Conservation (phyloP, 2,888 invertebrate species). For the Tipula vernalis region DNA sequence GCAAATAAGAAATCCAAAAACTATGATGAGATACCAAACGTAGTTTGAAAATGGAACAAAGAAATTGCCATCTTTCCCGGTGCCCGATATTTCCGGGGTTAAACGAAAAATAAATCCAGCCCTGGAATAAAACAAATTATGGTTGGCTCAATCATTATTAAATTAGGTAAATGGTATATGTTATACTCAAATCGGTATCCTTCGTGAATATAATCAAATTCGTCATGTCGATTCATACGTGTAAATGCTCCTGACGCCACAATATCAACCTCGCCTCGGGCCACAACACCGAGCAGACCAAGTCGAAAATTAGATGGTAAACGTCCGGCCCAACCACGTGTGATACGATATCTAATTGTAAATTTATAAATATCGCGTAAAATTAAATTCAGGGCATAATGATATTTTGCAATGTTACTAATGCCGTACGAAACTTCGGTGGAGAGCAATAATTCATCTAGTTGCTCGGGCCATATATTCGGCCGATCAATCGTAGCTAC, state of each 20-base stretch:
- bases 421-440: conserved; percentile 25
- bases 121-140: neutral
- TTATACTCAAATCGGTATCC: conserved; percentile 28
- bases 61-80: conserved; percentile 25
- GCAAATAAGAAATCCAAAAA: neutral
- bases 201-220: conserved; percentile 30
- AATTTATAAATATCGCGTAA: conserved; percentile 28
- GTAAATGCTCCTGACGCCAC: conserved; percentile 29
- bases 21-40: conserved; percentile 24
- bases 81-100: conserved; percentile 25
- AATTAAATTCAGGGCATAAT: conserved; percentile 24
- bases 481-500: conserved; percentile 29
- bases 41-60: conserved; percentile 26
- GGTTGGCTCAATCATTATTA: no score
- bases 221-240: conserved; percentile 28
- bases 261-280: conserved; percentile 31
- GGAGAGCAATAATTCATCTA: conserved; percentile 21
- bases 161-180: neutral
- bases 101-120: conserved; percentile 29
- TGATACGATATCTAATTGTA: conserved; percentile 27
- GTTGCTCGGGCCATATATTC: conserved; percentile 25
- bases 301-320: conserved; percentile 26
- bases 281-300: conserved; percentile 28
- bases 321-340: conserved; percentile 31
- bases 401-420: conserved; percentile 28